A percentile compares a stretch with the other conserved stretches of the same genome.
Evolutionary conservation across 2,797 vertebrate species (phyloP).

Genomic region (Sebastiscus albofasciatus): DNA sequence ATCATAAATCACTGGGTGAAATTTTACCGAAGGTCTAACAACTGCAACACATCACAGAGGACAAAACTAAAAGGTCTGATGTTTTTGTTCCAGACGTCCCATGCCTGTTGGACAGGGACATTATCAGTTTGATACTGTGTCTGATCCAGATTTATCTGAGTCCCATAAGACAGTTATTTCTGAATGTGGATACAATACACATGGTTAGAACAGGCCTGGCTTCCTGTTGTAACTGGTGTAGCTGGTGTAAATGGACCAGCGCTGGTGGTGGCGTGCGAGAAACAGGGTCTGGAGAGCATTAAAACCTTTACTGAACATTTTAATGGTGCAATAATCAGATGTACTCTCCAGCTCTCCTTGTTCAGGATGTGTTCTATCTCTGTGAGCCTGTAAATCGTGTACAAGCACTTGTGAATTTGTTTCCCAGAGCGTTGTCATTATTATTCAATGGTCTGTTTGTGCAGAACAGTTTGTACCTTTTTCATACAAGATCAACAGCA

Average conservation of each 20-base stretch:
- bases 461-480: constrained; percentile 73
- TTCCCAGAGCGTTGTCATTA: constrained; percentile 50
- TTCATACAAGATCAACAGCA: constrained; percentile 71
- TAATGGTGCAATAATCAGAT: neutral
- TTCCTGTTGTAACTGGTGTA: neutral
- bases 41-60: neutral
- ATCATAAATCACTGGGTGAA: neutral
- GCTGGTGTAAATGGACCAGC: neutral
- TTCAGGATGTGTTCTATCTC: neutral
- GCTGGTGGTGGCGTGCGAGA: too few relatives aligned
- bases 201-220: neutral
- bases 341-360: neutral
- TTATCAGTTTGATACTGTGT: neutral
- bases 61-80: neutral
- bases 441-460: constrained; percentile 71
- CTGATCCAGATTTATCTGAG: neutral
- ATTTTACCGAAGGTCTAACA: neutral
- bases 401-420: constrained; percentile 43
- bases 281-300: neutral
- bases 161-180: neutral
- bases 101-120: neutral
- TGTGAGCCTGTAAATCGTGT: constrained; percentile 11
- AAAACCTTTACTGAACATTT: neutral
- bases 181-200: neutral
- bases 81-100: neutral